Conservation (phyloP, 64 coral and sea anemone species). For the Acropora yongei region DNA sequence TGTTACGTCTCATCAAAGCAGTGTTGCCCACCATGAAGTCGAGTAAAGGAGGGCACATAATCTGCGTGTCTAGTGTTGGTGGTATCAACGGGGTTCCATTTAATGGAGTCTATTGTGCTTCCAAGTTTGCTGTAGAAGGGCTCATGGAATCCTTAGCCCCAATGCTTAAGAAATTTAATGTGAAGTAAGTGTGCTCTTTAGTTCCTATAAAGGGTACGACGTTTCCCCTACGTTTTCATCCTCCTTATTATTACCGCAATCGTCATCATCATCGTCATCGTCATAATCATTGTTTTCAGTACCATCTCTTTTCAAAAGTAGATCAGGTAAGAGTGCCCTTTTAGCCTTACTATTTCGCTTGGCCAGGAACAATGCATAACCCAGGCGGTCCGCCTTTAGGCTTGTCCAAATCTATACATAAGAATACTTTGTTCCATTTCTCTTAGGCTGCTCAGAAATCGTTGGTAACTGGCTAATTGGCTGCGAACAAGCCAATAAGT, state of each 20-base stretch:
- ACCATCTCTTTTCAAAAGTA: background rate
- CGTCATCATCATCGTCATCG: too few relatives aligned
- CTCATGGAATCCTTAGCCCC: slow-evolving; percentile 77
- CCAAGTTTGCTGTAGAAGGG: slow-evolving; percentile 84
- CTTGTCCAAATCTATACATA: too few relatives aligned
- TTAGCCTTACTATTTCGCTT: background rate
- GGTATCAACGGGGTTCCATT: slow-evolving; percentile 73
- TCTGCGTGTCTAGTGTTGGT: slow-evolving; percentile 62
- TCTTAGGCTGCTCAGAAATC: too few relatives aligned
- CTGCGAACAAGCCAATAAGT: too few relatives aligned
- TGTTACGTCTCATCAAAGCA: slow-evolving; percentile 67
- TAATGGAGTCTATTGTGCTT: slow-evolving; percentile 62
- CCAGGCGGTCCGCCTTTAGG: too few relatives aligned
- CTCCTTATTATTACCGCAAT: too few relatives aligned
- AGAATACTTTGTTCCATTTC: too few relatives aligned
- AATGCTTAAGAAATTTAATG: slow-evolving; percentile 68
- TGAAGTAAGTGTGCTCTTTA: slow-evolving; percentile 57
- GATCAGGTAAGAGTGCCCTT: background rate
- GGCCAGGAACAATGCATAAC: too few relatives aligned
- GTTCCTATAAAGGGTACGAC: too few relatives aligned
- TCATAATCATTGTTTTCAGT: background rate
- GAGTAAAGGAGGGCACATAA: slow-evolving; percentile 67
- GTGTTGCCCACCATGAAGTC: slow-evolving; percentile 75
- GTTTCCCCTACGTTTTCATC: too few relatives aligned
- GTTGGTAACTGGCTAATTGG: too few relatives aligned